Evolutionary conservation across 2,113 vertebrate species (phyloP), one percentile per base, ranked within the genome.

Genomic region (Gila orcuttii): DNA sequence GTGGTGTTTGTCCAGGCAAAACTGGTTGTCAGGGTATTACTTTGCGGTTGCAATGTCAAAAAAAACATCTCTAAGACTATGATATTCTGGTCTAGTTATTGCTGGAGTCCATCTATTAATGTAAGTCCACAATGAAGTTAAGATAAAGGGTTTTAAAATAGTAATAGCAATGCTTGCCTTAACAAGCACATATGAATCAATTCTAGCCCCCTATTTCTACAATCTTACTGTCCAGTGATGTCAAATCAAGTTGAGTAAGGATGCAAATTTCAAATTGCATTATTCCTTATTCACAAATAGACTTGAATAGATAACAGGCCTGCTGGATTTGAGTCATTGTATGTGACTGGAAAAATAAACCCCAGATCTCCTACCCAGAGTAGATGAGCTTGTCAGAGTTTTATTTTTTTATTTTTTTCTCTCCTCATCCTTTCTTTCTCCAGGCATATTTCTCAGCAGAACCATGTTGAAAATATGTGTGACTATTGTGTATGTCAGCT

Each of bases 401-500:
- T 55, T 55, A 55, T 77, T 52, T 76, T 1, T 66, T 47, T 6
- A n/a, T 28, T 28, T 50, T 55, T 50, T 21, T 21, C 42, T 28
- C 2, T 55, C 23, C 3, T 64, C 36, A 28, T 28, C 36, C 3
- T 80, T 45, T 81, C 13, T 81, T 81, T 81, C 62, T 66, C 60
- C 45, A 47, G 59, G 42, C 42, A 68, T 31, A 28, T n/a, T 31
- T 66, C 60, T 66, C 79, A 80, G 57, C 59, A 50, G 39, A 68
- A 59, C 33, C 21, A n/a, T 78, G 50, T 12, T 36, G 21, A 79
- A 59, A 66, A 81, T 66, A 68, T 68, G 42, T 50, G 42, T 68
- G 60, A 81, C 60, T 81, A 28, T 77, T 55, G 47, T 81, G 23
- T 50, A 66, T 66, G 79, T 68, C 39, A 47, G 42, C 23, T 79